Conservation (phyloP, 2,797 vertebrate genomes). For the Chloroceryle amazona region DNA sequence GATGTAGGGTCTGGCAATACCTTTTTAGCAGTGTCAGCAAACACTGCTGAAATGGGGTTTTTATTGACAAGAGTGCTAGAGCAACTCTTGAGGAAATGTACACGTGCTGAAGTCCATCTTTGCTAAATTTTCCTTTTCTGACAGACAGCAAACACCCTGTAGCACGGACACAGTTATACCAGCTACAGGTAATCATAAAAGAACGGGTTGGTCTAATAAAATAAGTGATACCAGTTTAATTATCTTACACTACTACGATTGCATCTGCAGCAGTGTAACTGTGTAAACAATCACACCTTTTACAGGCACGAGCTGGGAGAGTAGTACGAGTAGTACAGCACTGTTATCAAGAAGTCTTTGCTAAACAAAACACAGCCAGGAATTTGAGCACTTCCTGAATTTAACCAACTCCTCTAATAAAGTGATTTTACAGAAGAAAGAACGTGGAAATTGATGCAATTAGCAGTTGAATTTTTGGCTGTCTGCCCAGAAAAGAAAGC, state of each 20-base stretch:
- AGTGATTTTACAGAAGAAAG: conserved; percentile 52
- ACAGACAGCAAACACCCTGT: neutral
- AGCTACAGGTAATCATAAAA: neutral
- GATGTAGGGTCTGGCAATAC: neutral
- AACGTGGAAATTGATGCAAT: conserved; percentile 16
- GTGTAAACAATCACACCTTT: neutral
- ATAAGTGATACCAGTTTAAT: neutral
- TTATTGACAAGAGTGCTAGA: neutral
- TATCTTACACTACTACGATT: neutral
- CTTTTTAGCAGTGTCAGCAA: neutral
- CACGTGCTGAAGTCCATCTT: neutral
- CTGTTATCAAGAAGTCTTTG: neutral
- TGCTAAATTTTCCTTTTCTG: neutral
- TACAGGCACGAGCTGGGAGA: neutral
- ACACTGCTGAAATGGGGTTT: neutral
- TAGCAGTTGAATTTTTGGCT: conserved; percentile 27
- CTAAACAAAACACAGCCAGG: neutral
- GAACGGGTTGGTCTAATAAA: neutral
- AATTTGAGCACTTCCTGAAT: conserved; percentile 44
- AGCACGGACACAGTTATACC: fast-evolving
- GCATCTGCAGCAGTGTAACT: neutral
- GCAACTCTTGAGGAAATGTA: neutral
- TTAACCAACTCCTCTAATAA: conserved; percentile 48
- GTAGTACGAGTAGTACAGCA: neutral
- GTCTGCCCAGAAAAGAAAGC: neutral